Evolutionary conservation across 2,113 vertebrate species (phyloP).

Genomic region (Neogobius melanostomus): DNA sequence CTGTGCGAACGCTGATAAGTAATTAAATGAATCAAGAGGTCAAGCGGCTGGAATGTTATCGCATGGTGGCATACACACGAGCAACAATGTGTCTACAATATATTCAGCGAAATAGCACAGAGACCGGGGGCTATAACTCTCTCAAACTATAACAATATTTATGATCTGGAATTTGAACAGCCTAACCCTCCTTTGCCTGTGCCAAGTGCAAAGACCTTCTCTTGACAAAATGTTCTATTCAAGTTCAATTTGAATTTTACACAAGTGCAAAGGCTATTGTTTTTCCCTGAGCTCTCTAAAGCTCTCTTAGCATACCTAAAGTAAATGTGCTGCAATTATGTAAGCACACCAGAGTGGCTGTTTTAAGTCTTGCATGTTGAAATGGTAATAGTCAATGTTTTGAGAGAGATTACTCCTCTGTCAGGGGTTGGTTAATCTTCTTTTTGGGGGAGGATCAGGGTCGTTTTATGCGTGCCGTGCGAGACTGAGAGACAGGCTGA

Average conservation of each 20-base stretch:
- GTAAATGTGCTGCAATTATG: conserved; percentile 57
- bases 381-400: conserved; percentile 72
- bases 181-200: conserved; percentile 23
- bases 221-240: conserved; percentile 32
- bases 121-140: conserved; percentile 41
- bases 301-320: conserved; percentile 67
- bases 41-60: conserved; percentile 75
- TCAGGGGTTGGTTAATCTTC: conserved; percentile 72
- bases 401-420: conserved; percentile 68
- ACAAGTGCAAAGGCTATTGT: conserved; percentile 61
- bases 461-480: conserved; percentile 42
- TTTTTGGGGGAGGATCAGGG: conserved; percentile 66
- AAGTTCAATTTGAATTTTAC: conserved; percentile 61
- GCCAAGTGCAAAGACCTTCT: conserved; percentile 17
- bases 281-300: conserved; percentile 60
- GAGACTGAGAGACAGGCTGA: conserved; percentile 47
- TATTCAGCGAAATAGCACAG: conserved; percentile 42
- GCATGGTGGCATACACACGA: conserved; percentile 65
- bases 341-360: conserved; percentile 59
- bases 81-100: conserved; percentile 67
- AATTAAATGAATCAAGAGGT: conserved; percentile 66
- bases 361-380: conserved; percentile 68
- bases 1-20: conserved; percentile 60
- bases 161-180: conserved; percentile 47
- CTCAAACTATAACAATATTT: conserved; percentile 43